Evolutionary conservation across 2,797 vertebrate species (phyloP).

Genomic region (Melanogrammus aeglefinus): DNA sequence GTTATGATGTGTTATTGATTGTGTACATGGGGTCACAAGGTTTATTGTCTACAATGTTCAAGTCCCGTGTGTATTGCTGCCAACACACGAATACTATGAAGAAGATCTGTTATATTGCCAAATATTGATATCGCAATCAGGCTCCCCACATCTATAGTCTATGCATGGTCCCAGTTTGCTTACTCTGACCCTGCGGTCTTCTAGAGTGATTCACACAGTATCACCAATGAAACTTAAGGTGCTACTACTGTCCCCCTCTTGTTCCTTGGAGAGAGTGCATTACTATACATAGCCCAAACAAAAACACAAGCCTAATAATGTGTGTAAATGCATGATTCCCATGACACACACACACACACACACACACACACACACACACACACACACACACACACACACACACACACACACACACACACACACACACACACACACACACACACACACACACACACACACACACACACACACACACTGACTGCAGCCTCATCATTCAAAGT

Average conservation of each 20-base stretch:
- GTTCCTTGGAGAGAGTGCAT: not conserved
- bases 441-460: too few relatives aligned
- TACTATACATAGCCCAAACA: not conserved
- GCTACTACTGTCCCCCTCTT: not conserved
- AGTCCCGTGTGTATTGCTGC: not conserved
- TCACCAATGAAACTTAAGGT: constrained; percentile 17
- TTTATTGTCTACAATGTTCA: not conserved
- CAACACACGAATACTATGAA: constrained; percentile 9
- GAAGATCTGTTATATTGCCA: constrained; percentile 16
- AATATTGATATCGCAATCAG: constrained; percentile 16
- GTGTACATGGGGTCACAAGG: not conserved
- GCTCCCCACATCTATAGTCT: not conserved
- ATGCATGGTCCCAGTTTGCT: not conserved
- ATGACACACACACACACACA: too few relatives aligned
- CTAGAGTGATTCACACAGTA: not conserved
- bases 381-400: not conserved
- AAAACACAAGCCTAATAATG: not conserved
- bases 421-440: too few relatives aligned
- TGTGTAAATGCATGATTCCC: not conserved
- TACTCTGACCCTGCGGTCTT: not conserved
- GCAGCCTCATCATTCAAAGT: not conserved
- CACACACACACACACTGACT: too few relatives aligned
- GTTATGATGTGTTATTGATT: not conserved
- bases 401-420: not conserved
- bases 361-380: too few relatives aligned